Percentiles rank a stretch among this genome's conserved stretches.
Evolutionary conservation across 2,888 invertebrate species (phyloP).

Genomic region (Encarsia formosa): DNA sequence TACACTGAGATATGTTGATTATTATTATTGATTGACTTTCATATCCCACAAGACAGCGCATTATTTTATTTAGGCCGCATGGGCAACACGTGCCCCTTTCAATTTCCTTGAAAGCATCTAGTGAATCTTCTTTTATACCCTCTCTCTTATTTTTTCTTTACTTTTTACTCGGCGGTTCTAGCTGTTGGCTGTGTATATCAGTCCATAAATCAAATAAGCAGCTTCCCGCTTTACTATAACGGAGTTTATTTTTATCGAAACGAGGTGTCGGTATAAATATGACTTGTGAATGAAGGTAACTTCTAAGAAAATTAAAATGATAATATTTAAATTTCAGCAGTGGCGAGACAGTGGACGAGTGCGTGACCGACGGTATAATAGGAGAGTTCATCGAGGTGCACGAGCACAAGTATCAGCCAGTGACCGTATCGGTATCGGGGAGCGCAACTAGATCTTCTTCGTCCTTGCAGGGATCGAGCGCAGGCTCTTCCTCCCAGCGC

Average conservation of each 20-base stretch:
- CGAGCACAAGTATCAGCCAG: slow-evolving; percentile 32
- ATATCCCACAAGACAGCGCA: too few species aligned
- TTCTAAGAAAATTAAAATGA: background rate
- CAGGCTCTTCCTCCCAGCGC: background rate
- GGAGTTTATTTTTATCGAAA: slow-evolving; percentile 6
- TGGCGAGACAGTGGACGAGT: slow-evolving; percentile 44
- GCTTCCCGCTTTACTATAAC: slow-evolving; percentile 9
- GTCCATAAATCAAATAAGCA: slow-evolving; percentile 25
- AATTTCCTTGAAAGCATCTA: slow-evolving; percentile 4
- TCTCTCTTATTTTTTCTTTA: background rate
- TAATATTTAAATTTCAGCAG: slow-evolving; percentile 33
- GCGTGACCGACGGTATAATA: slow-evolving; percentile 26
- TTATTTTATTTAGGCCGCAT: too few species aligned
- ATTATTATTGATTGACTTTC: too few species aligned
- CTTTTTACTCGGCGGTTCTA: background rate
- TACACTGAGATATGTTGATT: too few species aligned
- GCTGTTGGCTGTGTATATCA: slow-evolving; percentile 6
- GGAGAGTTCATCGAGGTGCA: slow-evolving; percentile 40
- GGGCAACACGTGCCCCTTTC: slow-evolving; percentile 6
- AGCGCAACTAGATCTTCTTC: too few species aligned
- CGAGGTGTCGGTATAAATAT: background rate
- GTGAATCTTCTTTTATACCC: too few species aligned
- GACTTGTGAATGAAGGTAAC: background rate
- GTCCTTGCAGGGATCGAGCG: background rate
- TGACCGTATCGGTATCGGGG: background rate